These are phyloP conservation scores for Clupea harengus DNA, from an alignment of 2,113 vertebrate genomes.

Conservation along the genomic window DNA sequence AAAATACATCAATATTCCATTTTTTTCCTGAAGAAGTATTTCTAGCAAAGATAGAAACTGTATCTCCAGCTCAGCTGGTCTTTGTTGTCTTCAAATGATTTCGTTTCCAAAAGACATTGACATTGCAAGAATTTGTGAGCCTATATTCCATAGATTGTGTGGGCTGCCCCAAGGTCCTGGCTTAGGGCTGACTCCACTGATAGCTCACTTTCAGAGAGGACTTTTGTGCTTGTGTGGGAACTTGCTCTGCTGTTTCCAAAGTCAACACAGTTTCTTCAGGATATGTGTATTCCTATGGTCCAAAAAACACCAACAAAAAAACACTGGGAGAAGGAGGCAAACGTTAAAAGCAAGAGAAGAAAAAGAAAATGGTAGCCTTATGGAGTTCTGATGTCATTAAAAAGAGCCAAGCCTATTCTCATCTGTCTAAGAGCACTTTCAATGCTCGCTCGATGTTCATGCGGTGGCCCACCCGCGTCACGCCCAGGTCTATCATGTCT, in stretches of 20 bases:
- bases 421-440: conserved; percentile 88
- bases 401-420: conserved; percentile 52
- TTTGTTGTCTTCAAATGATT: conserved; percentile 74
- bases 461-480: conserved; percentile 86
- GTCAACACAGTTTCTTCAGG: conserved; percentile 38
- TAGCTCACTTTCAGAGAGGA: conserved; percentile 23
- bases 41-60: conserved; percentile 84
- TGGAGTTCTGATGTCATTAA: neutral
- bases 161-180: conserved; percentile 27
- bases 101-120: conserved; percentile 23
- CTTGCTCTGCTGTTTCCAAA: conserved; percentile 22
- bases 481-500: conserved; percentile 88
- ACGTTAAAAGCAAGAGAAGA: conserved; percentile 28
- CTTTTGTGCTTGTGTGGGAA: conserved; percentile 41
- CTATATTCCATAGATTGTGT: conserved; percentile 36
- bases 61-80: conserved; percentile 84
- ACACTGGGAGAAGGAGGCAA: conserved; percentile 35
- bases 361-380: neutral
- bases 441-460: conserved; percentile 92
- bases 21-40: conserved; percentile 73
- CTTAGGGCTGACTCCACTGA: neutral
- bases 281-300: conserved; percentile 23
- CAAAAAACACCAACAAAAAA: conserved; percentile 17
- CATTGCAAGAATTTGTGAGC: neutral
- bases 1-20: conserved; percentile 65